These are phyloP conservation scores for Serrognathus titanus DNA, from an alignment of 2,888 invertebrate species.

Conservation along the genomic window DNA sequence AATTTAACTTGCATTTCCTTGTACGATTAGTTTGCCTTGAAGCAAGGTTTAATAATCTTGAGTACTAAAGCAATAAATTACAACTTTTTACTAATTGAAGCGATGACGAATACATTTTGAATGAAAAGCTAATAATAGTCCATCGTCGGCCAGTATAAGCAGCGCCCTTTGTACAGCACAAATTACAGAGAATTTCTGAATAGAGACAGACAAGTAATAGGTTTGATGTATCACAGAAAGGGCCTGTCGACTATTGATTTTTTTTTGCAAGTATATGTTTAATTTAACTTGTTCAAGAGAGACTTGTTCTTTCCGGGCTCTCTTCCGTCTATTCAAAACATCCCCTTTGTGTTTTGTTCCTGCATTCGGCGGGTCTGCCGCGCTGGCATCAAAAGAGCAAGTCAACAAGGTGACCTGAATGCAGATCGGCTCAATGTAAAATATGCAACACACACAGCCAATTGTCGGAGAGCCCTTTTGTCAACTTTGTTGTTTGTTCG, in stretches of 20 bases:
- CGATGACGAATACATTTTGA: too few species aligned
- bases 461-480: slow-evolving; percentile 21
- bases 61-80: too few species aligned
- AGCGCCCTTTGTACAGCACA: slow-evolving; percentile 8
- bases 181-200: slow-evolving; percentile 1
- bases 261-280: slow-evolving; percentile 26
- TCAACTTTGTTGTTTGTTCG: slow-evolving; percentile 14
- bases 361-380: slow-evolving; percentile 9
- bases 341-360: slow-evolving; percentile 26
- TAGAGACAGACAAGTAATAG: slow-evolving; percentile 12
- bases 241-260: slow-evolving; percentile 27
- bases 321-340: slow-evolving; percentile 23
- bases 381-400: slow-evolving; percentile 43
- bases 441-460: slow-evolving; percentile 26
- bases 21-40: too few species aligned
- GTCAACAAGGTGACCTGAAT: slow-evolving; percentile 45
- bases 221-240: slow-evolving; percentile 10
- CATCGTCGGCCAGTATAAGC: too few species aligned
- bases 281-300: slow-evolving; percentile 27
- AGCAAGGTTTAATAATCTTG: too few species aligned
- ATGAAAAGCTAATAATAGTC: too few species aligned
- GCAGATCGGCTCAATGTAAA: slow-evolving; percentile 40
- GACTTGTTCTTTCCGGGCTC: slow-evolving; percentile 22
- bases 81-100: too few species aligned
- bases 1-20: too few species aligned